Conservation (phyloP, 2,113 vertebrate species). For the Pseudorasbora parva region DNA sequence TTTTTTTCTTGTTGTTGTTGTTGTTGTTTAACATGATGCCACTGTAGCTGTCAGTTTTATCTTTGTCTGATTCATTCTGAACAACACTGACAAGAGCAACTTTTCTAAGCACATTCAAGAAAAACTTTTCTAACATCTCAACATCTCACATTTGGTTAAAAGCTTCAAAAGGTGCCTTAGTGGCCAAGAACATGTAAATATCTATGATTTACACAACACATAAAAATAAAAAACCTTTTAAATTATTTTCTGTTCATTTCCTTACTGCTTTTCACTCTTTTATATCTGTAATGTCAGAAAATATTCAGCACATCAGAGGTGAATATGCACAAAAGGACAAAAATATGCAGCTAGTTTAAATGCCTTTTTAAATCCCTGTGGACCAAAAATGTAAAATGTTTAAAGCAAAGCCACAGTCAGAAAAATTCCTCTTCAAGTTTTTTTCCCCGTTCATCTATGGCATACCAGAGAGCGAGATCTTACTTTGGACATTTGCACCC, state of each 20-base stretch:
- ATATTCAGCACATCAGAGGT: slow-evolving; percentile 17
- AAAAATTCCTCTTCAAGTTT: slow-evolving; percentile 30
- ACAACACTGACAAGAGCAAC: not conserved
- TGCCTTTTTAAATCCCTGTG: slow-evolving; percentile 21
- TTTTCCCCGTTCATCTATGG: slow-evolving; percentile 17
- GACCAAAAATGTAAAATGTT: slow-evolving; percentile 35
- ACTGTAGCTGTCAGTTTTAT: not conserved
- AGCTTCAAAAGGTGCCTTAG: not conserved
- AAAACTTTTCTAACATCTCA: slow-evolving; percentile 6
- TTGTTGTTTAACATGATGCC: not conserved
- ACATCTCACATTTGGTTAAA: not conserved
- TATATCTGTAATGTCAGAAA: not conserved
- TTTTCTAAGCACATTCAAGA: not conserved
- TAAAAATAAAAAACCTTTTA: not conserved
- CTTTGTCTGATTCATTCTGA: not conserved
- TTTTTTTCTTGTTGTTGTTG: not conserved
- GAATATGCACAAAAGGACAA: slow-evolving; percentile 29
- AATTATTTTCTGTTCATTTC: not conserved
- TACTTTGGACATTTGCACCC: slow-evolving; percentile 1
- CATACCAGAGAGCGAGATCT: not conserved
- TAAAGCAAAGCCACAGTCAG: slow-evolving; percentile 36
- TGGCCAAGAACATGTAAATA: not conserved
- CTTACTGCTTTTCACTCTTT: not conserved
- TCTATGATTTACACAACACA: not conserved
- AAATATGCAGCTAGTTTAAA: slow-evolving; percentile 27